These are phyloP conservation scores for Poeciliopsis prolifica DNA, from an alignment of 2,113 vertebrate species.

Conservation along the genomic window DNA sequence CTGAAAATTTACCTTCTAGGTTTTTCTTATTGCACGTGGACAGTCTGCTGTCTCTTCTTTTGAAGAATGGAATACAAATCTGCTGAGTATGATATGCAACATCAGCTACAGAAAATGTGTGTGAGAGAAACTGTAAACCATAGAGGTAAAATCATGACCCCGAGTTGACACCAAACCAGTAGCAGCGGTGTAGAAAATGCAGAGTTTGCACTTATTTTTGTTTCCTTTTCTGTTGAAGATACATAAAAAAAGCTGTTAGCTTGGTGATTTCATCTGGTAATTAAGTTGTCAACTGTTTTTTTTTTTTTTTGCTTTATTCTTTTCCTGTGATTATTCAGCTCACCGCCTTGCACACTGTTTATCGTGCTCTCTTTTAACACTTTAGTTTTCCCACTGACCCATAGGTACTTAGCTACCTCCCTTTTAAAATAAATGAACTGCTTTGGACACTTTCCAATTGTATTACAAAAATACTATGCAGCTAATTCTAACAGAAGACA, in stretches of 20 bases:
- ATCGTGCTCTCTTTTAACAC: constrained; percentile 43
- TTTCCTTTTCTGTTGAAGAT: constrained; percentile 52
- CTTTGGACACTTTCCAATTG: constrained; percentile 62
- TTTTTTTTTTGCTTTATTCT: constrained; percentile 56
- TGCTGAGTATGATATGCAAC: constrained; percentile 24
- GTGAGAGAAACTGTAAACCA: constrained; percentile 21
- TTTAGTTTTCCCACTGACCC: constrained; percentile 69
- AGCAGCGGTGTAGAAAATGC: constrained; percentile 49
- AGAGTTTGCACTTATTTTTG: constrained; percentile 68
- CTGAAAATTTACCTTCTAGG: too few relatives aligned
- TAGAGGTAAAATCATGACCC: constrained; percentile 62
- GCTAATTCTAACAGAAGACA: constrained; percentile 13
- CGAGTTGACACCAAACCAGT: constrained; percentile 49
- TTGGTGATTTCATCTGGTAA: constrained; percentile 71
- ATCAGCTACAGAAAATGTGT: constrained; percentile 27
- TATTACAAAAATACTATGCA: constrained; percentile 74
- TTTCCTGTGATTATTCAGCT: constrained; percentile 77
- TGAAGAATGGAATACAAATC: constrained; percentile 32
- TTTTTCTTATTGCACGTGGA: background rate
- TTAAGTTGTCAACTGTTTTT: constrained; percentile 71
- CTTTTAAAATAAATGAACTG: constrained; percentile 76
- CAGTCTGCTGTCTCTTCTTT: background rate
- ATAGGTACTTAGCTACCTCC: constrained; percentile 68
- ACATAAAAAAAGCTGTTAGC: constrained; percentile 69
- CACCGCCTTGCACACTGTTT: constrained; percentile 56